Conservation (phyloP, 2,113 vertebrate species). For the Fregata magnificens region DNA sequence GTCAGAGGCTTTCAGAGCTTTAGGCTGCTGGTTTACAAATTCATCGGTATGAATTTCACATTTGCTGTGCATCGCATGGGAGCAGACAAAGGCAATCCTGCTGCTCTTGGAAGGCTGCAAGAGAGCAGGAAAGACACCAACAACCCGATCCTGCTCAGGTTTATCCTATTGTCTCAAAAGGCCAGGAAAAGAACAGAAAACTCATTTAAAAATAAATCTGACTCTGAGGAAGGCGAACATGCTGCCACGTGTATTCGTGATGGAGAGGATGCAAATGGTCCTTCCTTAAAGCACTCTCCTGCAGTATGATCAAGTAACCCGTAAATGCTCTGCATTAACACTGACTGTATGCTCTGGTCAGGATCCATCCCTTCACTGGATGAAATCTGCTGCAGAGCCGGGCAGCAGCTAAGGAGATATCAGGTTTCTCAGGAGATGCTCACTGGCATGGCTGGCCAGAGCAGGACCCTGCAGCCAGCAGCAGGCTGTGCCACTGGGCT, state of each 20-base stretch:
- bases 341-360: neutral
- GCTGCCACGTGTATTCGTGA: neutral
- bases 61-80: accelerated
- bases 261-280: neutral
- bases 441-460: neutral
- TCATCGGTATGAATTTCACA: accelerated
- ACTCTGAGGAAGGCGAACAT: neutral
- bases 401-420: neutral
- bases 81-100: neutral
- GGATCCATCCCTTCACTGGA: neutral
- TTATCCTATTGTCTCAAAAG: neutral
- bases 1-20: neutral
- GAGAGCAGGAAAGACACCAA: neutral
- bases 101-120: neutral
- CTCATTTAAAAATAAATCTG: neutral
- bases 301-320: neutral
- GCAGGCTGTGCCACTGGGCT: neutral
- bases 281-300: neutral
- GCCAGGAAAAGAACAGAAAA: neutral
- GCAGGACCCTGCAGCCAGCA: neutral
- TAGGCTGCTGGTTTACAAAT: neutral
- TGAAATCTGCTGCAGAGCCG: neutral
- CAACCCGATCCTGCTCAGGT: neutral
- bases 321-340: neutral
- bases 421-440: neutral